These are phyloP conservation scores for Corythoichthys haematopterus DNA, from an alignment of 2,113 vertebrate species.

Conservation along the genomic window DNA sequence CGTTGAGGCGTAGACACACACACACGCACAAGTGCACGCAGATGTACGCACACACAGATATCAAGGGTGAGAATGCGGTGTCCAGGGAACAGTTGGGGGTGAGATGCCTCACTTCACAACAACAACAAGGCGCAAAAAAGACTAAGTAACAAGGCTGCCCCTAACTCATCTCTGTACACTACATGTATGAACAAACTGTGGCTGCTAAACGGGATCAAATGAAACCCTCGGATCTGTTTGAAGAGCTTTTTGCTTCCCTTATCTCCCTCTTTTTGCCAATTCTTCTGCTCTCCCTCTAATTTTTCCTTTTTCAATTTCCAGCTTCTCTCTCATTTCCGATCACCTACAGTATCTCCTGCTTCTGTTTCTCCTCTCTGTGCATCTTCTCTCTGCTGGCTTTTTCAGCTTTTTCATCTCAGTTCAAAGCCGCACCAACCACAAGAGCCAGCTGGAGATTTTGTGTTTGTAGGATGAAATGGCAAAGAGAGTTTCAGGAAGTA, in stretches of 20 bases:
- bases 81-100: constrained; percentile 2
- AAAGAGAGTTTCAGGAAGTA: constrained; percentile 58
- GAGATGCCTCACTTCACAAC: neutral
- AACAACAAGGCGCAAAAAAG: neutral
- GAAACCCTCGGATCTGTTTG: constrained; percentile 28
- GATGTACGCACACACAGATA: neutral
- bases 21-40: neutral
- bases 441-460: constrained; percentile 63
- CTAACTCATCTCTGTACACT: constrained; percentile 1
- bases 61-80: neutral
- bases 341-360: constrained; percentile 44
- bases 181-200: constrained; percentile 11
- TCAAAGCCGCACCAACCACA: constrained; percentile 60
- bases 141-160: neutral
- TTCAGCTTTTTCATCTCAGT: constrained; percentile 53
- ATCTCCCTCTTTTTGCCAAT: neutral
- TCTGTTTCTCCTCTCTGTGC: constrained; percentile 28
- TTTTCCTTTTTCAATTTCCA: constrained; percentile 35
- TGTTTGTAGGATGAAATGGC: constrained; percentile 58
- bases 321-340: constrained; percentile 31
- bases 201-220: constrained; percentile 40
- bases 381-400: constrained; percentile 42
- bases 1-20: neutral
- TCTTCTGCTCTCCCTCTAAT: constrained; percentile 18
- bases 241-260: constrained; percentile 14